These are phyloP conservation scores for Oreochromis grahami DNA, from an alignment of 2,797 vertebrate genomes.

Conservation along the genomic window DNA sequence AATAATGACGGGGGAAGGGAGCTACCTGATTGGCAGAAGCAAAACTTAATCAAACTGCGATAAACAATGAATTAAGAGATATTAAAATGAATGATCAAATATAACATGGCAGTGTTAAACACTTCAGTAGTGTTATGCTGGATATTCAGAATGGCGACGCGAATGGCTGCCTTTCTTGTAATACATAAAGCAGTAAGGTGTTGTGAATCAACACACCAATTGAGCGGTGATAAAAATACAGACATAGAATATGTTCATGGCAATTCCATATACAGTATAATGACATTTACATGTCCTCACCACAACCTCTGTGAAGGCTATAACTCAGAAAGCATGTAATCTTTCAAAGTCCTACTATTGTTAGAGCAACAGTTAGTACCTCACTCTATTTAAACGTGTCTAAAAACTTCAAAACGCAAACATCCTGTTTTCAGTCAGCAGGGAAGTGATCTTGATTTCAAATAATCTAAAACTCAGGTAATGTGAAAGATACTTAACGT, in stretches of 20 bases:
- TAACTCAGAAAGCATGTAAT: conserved; percentile 11
- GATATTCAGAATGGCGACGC: neutral
- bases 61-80: neutral
- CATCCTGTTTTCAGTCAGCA: neutral
- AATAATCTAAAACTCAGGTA: conserved; percentile 25
- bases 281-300: conserved; percentile 2
- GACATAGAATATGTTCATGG: neutral
- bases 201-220: neutral
- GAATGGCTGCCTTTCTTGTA: neutral
- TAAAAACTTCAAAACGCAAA: neutral
- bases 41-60: neutral
- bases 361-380: neutral
- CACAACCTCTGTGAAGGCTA: neutral
- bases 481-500: conserved; percentile 4
- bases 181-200: neutral
- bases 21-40: neutral
- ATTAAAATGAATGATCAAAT: neutral
- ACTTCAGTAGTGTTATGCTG: neutral
- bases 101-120: neutral
- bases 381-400: neutral
- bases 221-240: conserved; percentile 4
- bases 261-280: neutral
- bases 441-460: neutral
- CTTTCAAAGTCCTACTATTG: neutral
- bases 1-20: neutral